These are phyloP conservation scores for Corapipo altera DNA, from an alignment of 2,113 vertebrate genomes.

Conservation along the genomic window DNA sequence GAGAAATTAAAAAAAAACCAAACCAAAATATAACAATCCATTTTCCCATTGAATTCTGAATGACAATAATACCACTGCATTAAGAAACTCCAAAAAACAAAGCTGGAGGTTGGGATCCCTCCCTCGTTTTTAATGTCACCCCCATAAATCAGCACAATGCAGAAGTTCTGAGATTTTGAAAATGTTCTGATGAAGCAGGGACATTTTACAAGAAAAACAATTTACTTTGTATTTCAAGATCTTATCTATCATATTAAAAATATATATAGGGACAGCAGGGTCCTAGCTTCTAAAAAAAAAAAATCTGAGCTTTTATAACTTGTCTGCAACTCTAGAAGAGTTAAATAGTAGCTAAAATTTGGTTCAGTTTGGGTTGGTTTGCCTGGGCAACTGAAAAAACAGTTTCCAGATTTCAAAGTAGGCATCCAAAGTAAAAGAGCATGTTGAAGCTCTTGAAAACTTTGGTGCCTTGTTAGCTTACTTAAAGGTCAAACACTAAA, in stretches of 20 bases:
- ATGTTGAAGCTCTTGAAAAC: background rate
- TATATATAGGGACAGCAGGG: background rate
- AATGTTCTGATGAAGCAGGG: background rate
- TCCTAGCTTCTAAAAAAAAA: background rate
- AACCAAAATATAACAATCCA: background rate
- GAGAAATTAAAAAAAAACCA: background rate
- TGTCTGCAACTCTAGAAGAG: background rate
- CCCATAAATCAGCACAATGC: background rate
- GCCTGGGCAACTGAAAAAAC: background rate
- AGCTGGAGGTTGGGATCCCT: background rate
- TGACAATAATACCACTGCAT: background rate
- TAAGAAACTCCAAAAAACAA: background rate
- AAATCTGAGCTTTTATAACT: background rate
- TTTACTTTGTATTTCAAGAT: background rate
- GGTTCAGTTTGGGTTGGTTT: background rate
- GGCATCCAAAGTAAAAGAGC: background rate
- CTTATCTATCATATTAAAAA: background rate
- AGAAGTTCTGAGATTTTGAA: background rate
- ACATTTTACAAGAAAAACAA: background rate
- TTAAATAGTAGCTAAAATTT: background rate
- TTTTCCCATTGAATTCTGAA: background rate
- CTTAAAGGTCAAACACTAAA: background rate
- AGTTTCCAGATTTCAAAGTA: background rate
- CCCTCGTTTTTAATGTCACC: background rate
- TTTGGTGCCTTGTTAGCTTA: background rate